phyloP scores from a whole-genome alignment of 2,113 vertebrate genomes.

The Hyperoodon ampullatus region DNA sequence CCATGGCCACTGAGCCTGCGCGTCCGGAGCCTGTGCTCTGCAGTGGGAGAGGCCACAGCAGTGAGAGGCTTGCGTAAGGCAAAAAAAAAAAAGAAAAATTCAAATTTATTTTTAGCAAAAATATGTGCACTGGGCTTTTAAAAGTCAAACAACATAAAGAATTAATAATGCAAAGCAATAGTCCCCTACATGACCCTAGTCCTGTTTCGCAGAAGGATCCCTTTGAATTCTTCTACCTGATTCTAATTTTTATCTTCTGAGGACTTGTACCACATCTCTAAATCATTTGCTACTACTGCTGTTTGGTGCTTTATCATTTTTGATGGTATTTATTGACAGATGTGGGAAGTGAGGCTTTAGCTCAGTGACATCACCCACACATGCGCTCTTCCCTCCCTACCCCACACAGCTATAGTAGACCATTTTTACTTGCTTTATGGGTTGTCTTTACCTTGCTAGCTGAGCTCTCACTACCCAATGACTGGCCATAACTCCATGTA shows the following conservation, averaged over 20 bases:
- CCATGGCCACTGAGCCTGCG: too few relatives aligned
- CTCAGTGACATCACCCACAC: background rate
- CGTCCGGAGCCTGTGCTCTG: too few relatives aligned
- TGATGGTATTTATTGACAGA: background rate
- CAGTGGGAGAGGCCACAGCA: too few relatives aligned
- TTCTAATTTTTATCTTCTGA: background rate
- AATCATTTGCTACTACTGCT: background rate
- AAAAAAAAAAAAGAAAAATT: background rate
- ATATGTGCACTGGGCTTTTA: background rate
- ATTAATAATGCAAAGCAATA: background rate
- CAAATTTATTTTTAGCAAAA: conserved; percentile 24
- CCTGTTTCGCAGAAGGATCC: background rate
- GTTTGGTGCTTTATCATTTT: background rate
- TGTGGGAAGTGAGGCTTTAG: background rate
- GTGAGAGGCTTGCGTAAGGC: too few relatives aligned
- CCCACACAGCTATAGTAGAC: background rate
- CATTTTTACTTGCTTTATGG: background rate
- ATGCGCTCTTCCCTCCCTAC: background rate
- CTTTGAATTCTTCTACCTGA: background rate
- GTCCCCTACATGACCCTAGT: background rate
- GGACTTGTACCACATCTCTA: background rate
- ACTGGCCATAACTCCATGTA: background rate
- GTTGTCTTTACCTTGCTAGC: background rate
- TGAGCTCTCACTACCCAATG: background rate
- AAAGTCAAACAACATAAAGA: conserved; percentile 5